Conservation (phyloP, 2,888 invertebrate species). For the Cloeon dipterum region DNA sequence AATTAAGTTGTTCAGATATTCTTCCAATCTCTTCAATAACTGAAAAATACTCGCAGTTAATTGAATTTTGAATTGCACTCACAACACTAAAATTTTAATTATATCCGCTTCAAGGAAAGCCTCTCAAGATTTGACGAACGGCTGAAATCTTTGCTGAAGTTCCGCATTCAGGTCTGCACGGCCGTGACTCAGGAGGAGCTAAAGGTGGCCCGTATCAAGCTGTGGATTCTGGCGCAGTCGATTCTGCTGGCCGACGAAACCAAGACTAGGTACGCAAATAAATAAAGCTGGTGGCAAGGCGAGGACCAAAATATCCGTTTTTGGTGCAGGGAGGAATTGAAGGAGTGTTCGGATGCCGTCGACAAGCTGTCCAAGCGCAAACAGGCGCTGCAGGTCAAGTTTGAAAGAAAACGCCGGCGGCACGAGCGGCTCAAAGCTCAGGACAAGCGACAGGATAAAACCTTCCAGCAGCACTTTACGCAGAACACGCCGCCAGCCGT, state of each 20-base stretch:
- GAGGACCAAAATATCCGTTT: too few species aligned
- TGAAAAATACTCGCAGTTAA: too few species aligned
- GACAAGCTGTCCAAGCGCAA: neutral
- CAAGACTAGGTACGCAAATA: too few species aligned
- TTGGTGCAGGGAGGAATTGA: neutral
- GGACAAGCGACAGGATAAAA: neutral
- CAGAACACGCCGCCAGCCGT: neutral
- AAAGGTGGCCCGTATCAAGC: constrained; percentile 1
- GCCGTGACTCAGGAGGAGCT: neutral
- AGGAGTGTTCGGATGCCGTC: neutral
- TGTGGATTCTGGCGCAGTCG: neutral
- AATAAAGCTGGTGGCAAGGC: too few species aligned
- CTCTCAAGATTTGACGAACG: too few species aligned
- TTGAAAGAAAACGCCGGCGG: neutral
- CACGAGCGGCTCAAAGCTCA: neutral
- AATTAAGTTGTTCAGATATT: too few species aligned
- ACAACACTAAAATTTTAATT: too few species aligned
- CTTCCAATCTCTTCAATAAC: too few species aligned
- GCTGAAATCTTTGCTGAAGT: too few species aligned
- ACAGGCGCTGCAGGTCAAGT: neutral
- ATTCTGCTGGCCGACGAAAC: neutral
- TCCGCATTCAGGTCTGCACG: neutral
- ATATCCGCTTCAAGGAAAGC: too few species aligned
- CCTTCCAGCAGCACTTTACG: neutral
- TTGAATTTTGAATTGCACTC: too few species aligned